Evolutionary conservation across 2,888 invertebrate species (phyloP), one percentile per base, ranked within the genome.

Genomic region (Tenodera sinensis): DNA sequence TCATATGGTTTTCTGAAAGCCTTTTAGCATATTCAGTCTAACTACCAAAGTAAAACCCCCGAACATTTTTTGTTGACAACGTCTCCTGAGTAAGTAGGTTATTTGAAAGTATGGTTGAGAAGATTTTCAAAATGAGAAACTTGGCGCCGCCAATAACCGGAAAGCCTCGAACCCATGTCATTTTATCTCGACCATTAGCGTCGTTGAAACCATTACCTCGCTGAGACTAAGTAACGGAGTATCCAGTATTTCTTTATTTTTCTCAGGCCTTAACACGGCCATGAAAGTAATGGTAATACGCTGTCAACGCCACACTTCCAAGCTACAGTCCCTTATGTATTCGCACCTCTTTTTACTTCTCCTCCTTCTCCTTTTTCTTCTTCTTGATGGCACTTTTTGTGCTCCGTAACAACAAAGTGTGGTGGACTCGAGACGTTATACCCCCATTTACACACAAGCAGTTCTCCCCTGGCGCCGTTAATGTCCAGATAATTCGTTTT

Each of bases 401-500:
- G 54, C 25, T 71, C 20, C 20, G 6, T 14, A 71, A 25, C 54
- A 71, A 25, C 54, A 71, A 71, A 71, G 54, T 71, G 54, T 71
- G 54, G 20, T 71, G 54, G 54, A 71, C 54, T 71, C 20, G 20
- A 71, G 54, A 71, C 54, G 54, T 71, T 71, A 71, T 71, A 71
- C 25, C 54, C 54, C 54, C 54, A 15, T 71, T 71, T 25, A 71
- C 54, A 71, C 54, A 71, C 54, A 71, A 71, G 54, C 20, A 71
- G 54, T 86, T 85, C 28, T 28, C 87, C 87, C 87, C 87, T 34
- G 87, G 81, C 81, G 30, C 83, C 87, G 34, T 87, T 87, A 87
- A 87, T 87, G 87, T 87, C 82, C 87, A 30, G 34, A 30, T 87
- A 87, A 87, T 87, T 87, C 87, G 87, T 83, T 87, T 87, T 87